A percentile compares a stretch with the other conserved stretches of the same genome.
Evolutionary conservation across 92 coral and sea anemone genomes (phyloP).

Genomic region (Phenganax stokvisi): DNA sequence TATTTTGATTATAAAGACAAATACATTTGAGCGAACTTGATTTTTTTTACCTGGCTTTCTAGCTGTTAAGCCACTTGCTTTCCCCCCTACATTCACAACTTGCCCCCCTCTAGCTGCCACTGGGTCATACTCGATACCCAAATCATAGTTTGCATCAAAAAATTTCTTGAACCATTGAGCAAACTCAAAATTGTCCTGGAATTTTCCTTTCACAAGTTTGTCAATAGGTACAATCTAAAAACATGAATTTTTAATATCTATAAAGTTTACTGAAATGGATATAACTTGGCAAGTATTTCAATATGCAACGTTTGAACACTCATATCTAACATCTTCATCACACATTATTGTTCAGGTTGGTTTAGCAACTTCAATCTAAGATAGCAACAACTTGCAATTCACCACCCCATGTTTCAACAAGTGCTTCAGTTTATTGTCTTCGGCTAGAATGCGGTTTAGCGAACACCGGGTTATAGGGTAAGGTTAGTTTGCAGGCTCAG

Average conservation of each 20-base stretch:
- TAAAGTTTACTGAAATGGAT: too few species aligned
- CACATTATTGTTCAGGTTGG: too few species aligned
- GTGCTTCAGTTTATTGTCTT: too few species aligned
- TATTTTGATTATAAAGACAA: not conserved
- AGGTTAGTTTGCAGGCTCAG: too few species aligned
- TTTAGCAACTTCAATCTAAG: too few species aligned
- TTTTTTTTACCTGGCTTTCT: constrained; percentile 5
- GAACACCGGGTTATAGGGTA: too few species aligned
- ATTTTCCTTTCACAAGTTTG: constrained; percentile 85
- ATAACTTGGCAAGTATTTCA: too few species aligned
- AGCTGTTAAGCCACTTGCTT: not conserved
- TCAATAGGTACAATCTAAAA: constrained; percentile 75
- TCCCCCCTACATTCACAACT: constrained; percentile 40
- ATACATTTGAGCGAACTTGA: not conserved
- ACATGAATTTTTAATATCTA: not conserved
- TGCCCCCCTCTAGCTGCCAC: constrained; percentile 76
- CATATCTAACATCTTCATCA: too few species aligned
- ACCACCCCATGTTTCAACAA: too few species aligned
- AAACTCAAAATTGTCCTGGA: constrained; percentile 98
- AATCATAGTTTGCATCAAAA: constrained; percentile 95
- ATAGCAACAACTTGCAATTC: too few species aligned
- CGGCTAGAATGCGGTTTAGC: too few species aligned
- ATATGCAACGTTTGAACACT: too few species aligned
- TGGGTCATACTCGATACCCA: constrained; percentile 72
- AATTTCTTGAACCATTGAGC: constrained; percentile 98